These are phyloP conservation scores for Pseudomyrmex concolor DNA, from an alignment of 1,140 invertebrate genomes.

Conservation along the genomic window DNA sequence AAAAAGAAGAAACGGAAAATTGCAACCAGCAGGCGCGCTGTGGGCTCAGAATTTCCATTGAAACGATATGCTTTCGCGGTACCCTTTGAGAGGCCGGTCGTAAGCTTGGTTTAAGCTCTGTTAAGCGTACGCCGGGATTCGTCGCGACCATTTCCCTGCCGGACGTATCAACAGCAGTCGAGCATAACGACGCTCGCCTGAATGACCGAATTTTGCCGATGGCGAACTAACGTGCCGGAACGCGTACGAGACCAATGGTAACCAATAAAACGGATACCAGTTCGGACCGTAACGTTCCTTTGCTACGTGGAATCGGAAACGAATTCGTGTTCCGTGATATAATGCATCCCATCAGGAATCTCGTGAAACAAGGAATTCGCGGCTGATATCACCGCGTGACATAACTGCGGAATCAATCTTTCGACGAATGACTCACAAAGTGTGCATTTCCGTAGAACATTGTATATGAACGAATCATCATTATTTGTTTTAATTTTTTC, in stretches of 20 bases:
- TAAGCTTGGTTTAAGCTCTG: conserved; percentile 49
- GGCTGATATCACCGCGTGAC: neutral
- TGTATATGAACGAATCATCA: too few relatives aligned
- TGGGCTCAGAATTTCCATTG: conserved; percentile 30
- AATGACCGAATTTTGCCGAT: conserved; percentile 37
- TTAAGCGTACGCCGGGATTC: conserved; percentile 41
- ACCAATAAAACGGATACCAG: conserved; percentile 40
- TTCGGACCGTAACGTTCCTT: conserved; percentile 33
- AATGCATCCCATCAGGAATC: neutral
- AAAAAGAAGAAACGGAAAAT: neutral
- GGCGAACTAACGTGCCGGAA: conserved; percentile 33
- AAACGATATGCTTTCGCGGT: conserved; percentile 45
- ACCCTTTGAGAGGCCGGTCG: conserved; percentile 43
- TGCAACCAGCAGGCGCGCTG: conserved; percentile 10
- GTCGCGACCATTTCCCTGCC: conserved; percentile 47
- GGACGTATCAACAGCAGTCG: conserved; percentile 27
- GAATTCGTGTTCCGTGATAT: conserved; percentile 24
- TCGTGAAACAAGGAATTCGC: neutral
- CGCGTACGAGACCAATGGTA: conserved; percentile 24
- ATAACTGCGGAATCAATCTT: neutral
- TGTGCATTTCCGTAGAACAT: too few relatives aligned
- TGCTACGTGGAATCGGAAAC: conserved; percentile 29
- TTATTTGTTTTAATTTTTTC: too few relatives aligned
- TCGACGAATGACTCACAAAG: neutral
- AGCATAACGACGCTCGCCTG: conserved; percentile 12